Conservation (phyloP, 37 sponge, comb jelly and placozoan genomes). For the Corticium candelabrum region DNA sequence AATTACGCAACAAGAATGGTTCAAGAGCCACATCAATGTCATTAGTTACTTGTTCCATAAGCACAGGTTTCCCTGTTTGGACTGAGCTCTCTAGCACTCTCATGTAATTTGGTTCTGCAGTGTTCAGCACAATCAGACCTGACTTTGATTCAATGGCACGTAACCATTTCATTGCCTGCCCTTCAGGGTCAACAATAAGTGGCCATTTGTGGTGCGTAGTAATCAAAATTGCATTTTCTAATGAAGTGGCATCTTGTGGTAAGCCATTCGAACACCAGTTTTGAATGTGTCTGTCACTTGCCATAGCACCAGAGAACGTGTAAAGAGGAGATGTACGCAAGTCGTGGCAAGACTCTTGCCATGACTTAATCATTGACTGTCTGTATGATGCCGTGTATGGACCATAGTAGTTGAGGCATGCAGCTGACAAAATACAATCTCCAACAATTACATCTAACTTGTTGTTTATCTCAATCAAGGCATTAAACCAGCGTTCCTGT, state of each 20-base stretch:
- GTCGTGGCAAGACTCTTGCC: not conserved
- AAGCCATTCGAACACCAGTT: slow-evolving; percentile 50
- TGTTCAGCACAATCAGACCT: not conserved
- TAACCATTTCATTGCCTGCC: slow-evolving; percentile 34
- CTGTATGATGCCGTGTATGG: not conserved
- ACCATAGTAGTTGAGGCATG: not conserved
- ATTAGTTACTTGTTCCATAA: slow-evolving; percentile 14
- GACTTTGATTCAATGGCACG: not conserved
- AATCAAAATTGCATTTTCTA: slow-evolving; percentile 37
- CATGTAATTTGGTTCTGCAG: not conserved
- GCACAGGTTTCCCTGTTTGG: not conserved
- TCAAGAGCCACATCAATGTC: slow-evolving; percentile 20
- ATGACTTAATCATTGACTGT: not conserved
- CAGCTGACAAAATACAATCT: not conserved
- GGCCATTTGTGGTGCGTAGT: slow-evolving; percentile 38
- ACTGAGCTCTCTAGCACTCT: not conserved
- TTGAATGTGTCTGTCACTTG: slow-evolving; percentile 21
- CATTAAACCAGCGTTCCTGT: too few relatives aligned
- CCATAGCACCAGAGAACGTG: not conserved
- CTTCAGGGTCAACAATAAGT: slow-evolving; percentile 54
- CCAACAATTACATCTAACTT: too few relatives aligned
- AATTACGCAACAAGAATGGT: slow-evolving; percentile 18
- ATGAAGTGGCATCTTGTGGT: slow-evolving; percentile 41
- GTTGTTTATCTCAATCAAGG: too few relatives aligned
- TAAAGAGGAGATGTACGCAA: not conserved